phyloP scores from a whole-genome alignment of 2,888 invertebrate genomes.

The Nycteola revayana region DNA sequence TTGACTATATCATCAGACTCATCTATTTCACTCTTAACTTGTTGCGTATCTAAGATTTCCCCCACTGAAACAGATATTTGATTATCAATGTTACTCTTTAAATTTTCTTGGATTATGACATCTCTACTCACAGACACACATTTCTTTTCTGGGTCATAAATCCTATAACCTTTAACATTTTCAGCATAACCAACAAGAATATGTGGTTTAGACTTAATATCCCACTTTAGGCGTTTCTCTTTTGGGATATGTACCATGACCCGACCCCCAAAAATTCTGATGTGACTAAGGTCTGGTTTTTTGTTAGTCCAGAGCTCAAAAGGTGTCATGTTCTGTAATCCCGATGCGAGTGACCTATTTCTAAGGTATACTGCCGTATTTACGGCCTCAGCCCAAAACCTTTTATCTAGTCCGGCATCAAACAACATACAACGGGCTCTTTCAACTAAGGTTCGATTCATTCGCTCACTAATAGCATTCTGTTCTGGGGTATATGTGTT shows the following conservation, averaged over 20 bases:
- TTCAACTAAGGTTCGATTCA: too few relatives aligned
- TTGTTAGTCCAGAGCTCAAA: background rate
- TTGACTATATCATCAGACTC: background rate
- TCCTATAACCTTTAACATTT: too few relatives aligned
- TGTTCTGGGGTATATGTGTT: too few relatives aligned
- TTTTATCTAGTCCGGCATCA: too few relatives aligned
- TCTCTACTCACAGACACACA: slow-evolving; percentile 3
- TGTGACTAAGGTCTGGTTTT: slow-evolving; percentile 1
- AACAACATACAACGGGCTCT: too few relatives aligned
- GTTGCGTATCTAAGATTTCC: background rate
- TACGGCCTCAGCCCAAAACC: too few relatives aligned
- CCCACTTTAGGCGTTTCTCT: too few relatives aligned
- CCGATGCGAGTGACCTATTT: too few relatives aligned
- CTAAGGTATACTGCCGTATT: too few relatives aligned
- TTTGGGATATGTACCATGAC: slow-evolving; percentile 11
- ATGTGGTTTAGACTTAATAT: slow-evolving; percentile 4
- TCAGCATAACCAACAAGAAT: slow-evolving; percentile 6
- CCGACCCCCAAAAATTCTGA: slow-evolving; percentile 5
- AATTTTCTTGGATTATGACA: slow-evolving; percentile 3
- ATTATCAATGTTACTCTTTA: background rate
- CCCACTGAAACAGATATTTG: slow-evolving; percentile 4
- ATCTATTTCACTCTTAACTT: background rate
- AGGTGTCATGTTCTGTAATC: background rate
- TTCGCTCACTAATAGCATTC: too few relatives aligned
- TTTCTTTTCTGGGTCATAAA: too few relatives aligned